phyloP scores from a whole-genome alignment of 2,888 invertebrate genomes.

The Lymantria dispar region DNA sequence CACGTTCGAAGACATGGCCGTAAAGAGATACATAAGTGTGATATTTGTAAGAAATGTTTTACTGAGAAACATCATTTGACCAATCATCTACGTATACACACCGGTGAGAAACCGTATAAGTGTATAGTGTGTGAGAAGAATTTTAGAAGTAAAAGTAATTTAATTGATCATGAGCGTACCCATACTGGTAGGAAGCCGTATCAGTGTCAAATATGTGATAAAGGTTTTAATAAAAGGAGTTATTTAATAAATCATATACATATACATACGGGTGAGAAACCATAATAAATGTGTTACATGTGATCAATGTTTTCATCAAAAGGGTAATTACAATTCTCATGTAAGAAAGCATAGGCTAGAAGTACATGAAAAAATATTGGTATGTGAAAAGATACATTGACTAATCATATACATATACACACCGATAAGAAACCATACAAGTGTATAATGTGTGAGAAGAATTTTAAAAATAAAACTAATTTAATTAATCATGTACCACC shows the following conservation, averaged over 20 bases:
- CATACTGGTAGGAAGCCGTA: background rate
- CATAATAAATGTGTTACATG: background rate
- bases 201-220: background rate
- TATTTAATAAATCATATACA: background rate
- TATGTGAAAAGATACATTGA: background rate
- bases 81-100: background rate
- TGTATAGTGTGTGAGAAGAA: background rate
- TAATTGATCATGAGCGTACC: background rate
- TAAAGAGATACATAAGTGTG: background rate
- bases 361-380: no score
- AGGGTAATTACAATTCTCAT: no score
- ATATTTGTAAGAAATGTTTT: background rate
- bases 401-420: background rate
- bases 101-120: constrained; percentile 1
- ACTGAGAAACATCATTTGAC: background rate
- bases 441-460: no score
- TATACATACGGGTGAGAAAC: background rate
- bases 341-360: no score
- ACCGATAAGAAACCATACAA: no score
- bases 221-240: background rate
- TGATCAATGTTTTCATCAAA: background rate
- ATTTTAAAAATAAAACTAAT: no score
- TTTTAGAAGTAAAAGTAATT: background rate
- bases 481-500: no score
- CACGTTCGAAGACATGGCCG: background rate